Conservation (phyloP, 1,140 invertebrate genomes). For the Scaptomyza graminum region DNA sequence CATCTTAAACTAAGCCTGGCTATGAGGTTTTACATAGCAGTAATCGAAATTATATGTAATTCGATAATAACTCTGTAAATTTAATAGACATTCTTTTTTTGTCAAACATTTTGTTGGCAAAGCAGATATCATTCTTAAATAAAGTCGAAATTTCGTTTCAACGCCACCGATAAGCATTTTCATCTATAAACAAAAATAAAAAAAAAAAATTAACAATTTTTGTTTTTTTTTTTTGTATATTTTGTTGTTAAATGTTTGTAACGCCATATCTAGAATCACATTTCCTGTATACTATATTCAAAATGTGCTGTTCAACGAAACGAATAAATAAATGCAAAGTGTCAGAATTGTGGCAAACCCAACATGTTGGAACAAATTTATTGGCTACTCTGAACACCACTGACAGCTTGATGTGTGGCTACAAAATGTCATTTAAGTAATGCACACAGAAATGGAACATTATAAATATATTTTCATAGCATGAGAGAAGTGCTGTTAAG, state of each 20-base stretch:
- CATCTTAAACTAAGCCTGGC: background rate
- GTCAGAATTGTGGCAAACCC: background rate
- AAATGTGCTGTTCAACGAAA: background rate
- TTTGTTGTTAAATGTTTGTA: background rate
- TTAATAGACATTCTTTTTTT: no score
- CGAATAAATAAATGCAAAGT: background rate
- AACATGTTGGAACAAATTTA: constrained; percentile 1
- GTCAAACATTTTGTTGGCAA: background rate
- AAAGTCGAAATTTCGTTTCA: background rate
- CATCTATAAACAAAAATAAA: background rate
- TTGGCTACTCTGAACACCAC: background rate
- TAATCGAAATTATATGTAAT: constrained; percentile 19
- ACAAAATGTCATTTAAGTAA: background rate
- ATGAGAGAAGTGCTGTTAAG: background rate
- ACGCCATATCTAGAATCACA: background rate
- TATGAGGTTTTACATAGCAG: no score
- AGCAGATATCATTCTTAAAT: background rate
- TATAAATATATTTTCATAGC: background rate
- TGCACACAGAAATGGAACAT: background rate
- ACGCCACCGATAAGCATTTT: background rate
- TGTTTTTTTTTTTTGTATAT: background rate
- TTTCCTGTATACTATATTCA: background rate
- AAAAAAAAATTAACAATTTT: background rate
- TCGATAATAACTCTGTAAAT: no score
- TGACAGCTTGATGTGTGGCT: background rate